A percentile compares a stretch with the other conserved stretches of the same genome.
These are phyloP conservation scores for Macrosiphum euphorbiae DNA, from an alignment of 2,888 invertebrate genomes.

Conservation along the genomic window DNA sequence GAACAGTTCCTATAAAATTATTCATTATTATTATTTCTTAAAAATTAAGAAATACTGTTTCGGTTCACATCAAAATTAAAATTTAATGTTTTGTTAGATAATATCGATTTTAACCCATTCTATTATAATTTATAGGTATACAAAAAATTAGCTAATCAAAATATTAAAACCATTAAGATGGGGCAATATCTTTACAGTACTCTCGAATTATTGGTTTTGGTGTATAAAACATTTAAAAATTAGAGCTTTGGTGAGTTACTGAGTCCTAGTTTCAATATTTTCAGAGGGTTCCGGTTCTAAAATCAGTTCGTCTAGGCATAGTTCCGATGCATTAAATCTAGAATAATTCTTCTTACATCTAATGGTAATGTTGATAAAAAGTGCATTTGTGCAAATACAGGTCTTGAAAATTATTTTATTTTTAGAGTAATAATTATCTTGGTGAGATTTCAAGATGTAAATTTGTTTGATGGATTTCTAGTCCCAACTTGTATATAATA, in stretches of 20 bases:
- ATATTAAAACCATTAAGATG: not conserved
- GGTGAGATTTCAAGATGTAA: not conserved
- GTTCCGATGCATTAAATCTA: not conserved
- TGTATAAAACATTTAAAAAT: not conserved
- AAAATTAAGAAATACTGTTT: not conserved
- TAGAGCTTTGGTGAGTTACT: not conserved
- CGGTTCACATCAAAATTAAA: not conserved
- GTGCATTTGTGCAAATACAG: not conserved
- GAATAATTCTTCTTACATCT: not conserved
- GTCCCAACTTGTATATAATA: not conserved
- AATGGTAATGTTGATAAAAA: not conserved
- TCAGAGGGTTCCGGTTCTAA: not conserved
- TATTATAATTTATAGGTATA: not conserved
- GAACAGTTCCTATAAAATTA: not conserved
- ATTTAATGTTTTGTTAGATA: not conserved
- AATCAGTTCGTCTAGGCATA: not conserved
- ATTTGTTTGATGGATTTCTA: not conserved
- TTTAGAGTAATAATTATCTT: not conserved
- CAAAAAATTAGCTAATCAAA: not conserved
- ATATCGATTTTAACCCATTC: not conserved
- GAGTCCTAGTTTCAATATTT: not conserved
- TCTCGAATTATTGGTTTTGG: not conserved
- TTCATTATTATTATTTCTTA: not conserved
- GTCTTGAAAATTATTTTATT: not conserved
- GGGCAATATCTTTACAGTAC: not conserved